These are phyloP conservation scores for Acanthosepion lycidas DNA, from an alignment of 2,888 invertebrate species.

Conservation along the genomic window DNA sequence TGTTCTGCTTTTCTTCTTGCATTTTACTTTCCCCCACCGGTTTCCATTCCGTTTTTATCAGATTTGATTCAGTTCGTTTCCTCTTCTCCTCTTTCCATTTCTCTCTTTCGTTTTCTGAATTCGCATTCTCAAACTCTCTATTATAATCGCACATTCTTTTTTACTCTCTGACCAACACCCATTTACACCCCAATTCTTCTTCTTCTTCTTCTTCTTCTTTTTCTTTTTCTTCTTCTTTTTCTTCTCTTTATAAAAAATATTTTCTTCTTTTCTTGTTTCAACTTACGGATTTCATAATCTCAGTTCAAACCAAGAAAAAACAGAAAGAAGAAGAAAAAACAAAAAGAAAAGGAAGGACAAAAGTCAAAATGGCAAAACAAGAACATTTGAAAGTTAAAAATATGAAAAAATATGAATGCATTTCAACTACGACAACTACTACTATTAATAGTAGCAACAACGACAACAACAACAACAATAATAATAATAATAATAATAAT, in stretches of 20 bases:
- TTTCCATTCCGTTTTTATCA: too few species aligned
- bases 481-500: not conserved
- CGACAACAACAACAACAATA: too few species aligned
- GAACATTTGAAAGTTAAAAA: not conserved
- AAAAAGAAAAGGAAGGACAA: too few species aligned
- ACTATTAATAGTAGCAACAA: not conserved
- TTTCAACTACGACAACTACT: not conserved
- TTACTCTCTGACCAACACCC: not conserved
- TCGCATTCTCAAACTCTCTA: not conserved
- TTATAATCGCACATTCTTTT: not conserved
- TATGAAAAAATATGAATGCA: not conserved
- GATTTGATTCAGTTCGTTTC: too few species aligned
- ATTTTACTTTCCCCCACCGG: too few species aligned
- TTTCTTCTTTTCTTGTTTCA: too few species aligned
- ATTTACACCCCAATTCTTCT: not conserved
- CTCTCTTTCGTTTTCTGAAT: not conserved
- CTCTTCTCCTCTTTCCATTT: too few species aligned
- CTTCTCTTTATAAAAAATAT: too few species aligned
- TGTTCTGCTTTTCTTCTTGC: too few species aligned
- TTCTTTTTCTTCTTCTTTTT: not conserved
- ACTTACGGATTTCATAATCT: not conserved
- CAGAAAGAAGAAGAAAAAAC: not conserved
- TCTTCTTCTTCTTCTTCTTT: not conserved
- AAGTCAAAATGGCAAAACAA: not conserved
- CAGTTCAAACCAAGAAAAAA: not conserved